Base-by-base conservation (phyloP, 37 sponge, comb jelly and placozoan genomes). In the Halisarca cf. caerulea region DNA sequence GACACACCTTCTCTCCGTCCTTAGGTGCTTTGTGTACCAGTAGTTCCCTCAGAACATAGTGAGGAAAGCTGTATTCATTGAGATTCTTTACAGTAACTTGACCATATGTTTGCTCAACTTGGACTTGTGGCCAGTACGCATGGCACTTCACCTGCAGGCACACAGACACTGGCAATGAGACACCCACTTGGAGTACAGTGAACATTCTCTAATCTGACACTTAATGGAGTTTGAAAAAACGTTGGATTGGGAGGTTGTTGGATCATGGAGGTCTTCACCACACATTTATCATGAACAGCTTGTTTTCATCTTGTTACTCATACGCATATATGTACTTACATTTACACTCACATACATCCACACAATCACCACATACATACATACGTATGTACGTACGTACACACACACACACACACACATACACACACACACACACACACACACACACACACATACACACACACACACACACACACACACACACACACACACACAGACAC, bases 121-220 rank as follows among this genome's bases (percentile, higher is more conserved):
- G 77, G 14, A 58, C 0, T 0, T 87, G 87, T 0, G 97, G 89
- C 97, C 97, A 96, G 47, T 96, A 96, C 0, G 90, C 74, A 42
- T 91, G 85, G 45, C 97, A 96, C 80, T 96, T 96, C 51, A 91
- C 92, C 95, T 96, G 36, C 3, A 59, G 5, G 45, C 9, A 62
- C 15, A 30, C 11, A 11, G 9, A 47, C 51, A 11, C 11, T n/a
- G n/a, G n/a, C n/a, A n/a, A n/a, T n/a, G n/a, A n/a, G n/a, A 47
- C 51, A 11, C 51, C 51, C 51, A 47, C 51, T 47, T 14, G 51
- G n/a, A n/a, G n/a, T n/a, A n/a, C n/a, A n/a, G n/a, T n/a, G n/a
- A n/a, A n/a, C n/a, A n/a, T n/a, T n/a, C n/a, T n/a, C n/a, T n/a
- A n/a, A n/a, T n/a, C n/a, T n/a, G n/a, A n/a, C n/a, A n/a, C n/a